Percentiles rank a stretch among this genome's conserved stretches.
Conservation (phyloP, 2,888 invertebrate species). For the Fissipunctia ypsillon region DNA sequence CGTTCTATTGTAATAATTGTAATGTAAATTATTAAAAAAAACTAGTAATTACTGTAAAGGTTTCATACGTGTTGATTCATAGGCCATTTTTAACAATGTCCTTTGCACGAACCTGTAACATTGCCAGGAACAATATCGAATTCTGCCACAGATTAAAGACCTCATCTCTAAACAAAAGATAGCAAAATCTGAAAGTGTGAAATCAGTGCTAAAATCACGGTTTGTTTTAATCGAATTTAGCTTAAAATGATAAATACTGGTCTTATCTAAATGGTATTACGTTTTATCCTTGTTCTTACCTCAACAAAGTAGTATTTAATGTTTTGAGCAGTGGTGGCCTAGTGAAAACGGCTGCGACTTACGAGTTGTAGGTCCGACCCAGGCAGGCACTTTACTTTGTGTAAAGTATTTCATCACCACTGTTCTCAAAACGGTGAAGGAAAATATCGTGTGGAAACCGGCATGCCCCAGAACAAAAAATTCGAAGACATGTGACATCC, state of each 20-base stretch:
- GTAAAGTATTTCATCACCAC: not conserved
- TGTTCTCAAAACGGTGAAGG: not conserved
- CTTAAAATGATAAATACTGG: constrained; percentile 3
- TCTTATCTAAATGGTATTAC: not conserved
- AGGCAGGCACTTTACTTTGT: not conserved
- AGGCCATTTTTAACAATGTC: too few species aligned
- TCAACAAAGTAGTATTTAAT: not conserved
- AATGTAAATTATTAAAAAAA: too few species aligned
- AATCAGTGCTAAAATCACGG: constrained; percentile 28
- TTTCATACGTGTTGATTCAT: too few species aligned
- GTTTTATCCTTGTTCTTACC: not conserved
- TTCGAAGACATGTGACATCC: not conserved
- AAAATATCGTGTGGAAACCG: not conserved
- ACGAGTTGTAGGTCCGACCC: not conserved
- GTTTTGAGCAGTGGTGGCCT: not conserved
- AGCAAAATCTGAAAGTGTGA: constrained; percentile 32
- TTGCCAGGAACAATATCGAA: not conserved
- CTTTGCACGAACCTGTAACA: not conserved
- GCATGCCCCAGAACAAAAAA: not conserved
- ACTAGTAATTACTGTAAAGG: too few species aligned
- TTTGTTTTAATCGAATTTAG: constrained; percentile 29
- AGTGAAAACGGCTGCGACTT: not conserved
- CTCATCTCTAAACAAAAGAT: constrained; percentile 12
- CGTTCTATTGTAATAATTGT: too few species aligned
- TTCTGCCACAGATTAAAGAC: constrained; percentile 8